Conservation (phyloP, 2,888 invertebrate species). For the Gymnoscelis rufifasciata region DNA sequence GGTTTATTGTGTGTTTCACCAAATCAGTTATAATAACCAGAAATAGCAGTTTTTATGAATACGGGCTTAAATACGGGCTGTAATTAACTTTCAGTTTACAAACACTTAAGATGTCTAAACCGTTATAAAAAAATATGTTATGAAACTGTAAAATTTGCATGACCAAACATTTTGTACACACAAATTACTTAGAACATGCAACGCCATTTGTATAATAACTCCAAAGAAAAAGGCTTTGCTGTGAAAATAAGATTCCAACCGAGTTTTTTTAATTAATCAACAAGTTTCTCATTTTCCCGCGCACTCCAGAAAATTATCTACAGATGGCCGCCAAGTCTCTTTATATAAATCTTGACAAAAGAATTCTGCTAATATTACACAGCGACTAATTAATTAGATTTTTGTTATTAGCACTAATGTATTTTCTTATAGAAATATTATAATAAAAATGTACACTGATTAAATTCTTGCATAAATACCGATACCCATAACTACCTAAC, state of each 20-base stretch:
- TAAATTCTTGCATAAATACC: no score
- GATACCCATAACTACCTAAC: no score
- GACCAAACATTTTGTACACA: no score
- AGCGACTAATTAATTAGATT: constrained; percentile 5
- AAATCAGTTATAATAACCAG: no score
- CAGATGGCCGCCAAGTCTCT: constrained; percentile 34
- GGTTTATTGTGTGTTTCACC: no score
- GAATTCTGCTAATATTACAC: constrained; percentile 15
- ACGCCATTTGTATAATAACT: no score
- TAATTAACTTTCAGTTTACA: no score
- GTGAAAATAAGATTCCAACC: not conserved
- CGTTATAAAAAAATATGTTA: not conserved
- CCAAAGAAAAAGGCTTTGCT: not conserved
- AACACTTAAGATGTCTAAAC: not conserved
- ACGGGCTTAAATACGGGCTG: no score
- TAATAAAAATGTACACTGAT: not conserved
- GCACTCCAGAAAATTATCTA: constrained; percentile 33
- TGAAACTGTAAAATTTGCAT: no score
- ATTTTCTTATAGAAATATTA: not conserved
- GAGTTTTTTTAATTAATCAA: constrained; percentile 9
- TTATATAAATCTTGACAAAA: constrained; percentile 30
- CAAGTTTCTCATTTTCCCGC: constrained; percentile 24
- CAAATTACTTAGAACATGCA: no score
- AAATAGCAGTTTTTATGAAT: no score
- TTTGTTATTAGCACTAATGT: constrained; percentile 1